phyloP scores from a whole-genome alignment of 30 jellyfish, hydroid and myxozoan species.

The Aurelia coerulea region DNA sequence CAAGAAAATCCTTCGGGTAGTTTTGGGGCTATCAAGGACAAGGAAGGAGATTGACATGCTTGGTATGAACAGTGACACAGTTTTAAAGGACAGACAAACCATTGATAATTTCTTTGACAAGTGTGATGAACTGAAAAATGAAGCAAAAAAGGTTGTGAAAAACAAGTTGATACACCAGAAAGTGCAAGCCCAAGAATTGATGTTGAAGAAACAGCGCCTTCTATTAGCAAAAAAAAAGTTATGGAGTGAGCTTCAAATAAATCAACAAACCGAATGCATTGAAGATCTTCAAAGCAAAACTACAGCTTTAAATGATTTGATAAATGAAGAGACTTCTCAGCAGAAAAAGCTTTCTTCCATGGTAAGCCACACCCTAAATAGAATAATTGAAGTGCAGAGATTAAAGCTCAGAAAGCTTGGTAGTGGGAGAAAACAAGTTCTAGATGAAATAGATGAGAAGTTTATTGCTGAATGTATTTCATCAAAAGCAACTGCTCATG shows the following conservation, averaged over 20 bases:
- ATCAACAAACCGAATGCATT: slow-evolving; percentile 8
- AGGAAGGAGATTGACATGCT: background rate
- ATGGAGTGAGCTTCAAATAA: slow-evolving; percentile 18
- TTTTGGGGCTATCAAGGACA: background rate
- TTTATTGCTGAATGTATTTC: slow-evolving; percentile 27
- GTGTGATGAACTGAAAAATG: slow-evolving; percentile 8
- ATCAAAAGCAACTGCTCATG: slow-evolving; percentile 59
- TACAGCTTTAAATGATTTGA: background rate
- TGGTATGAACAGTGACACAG: background rate
- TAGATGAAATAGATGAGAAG: slow-evolving; percentile 64
- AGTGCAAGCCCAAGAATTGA: slow-evolving; percentile 2
- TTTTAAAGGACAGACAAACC: background rate
- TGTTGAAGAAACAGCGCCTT: background rate
- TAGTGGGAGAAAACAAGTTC: slow-evolving; percentile 41
- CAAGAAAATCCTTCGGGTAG: background rate
- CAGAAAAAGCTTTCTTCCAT: background rate
- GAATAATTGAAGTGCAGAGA: slow-evolving; percentile 16
- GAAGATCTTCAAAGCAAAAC: slow-evolving; percentile 4
- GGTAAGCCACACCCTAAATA: slow-evolving; percentile 16
- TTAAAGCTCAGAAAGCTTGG: slow-evolving; percentile 36
- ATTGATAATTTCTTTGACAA: slow-evolving; percentile 3
- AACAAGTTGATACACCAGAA: background rate
- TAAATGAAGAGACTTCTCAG: slow-evolving; percentile 1
- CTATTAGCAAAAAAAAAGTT: background rate
- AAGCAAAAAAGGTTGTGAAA: slow-evolving; percentile 3